Evolutionary conservation across 1,140 invertebrate genomes (phyloP), one percentile per base, ranked within the genome.

Genomic region (Drosophila equinoxialis): DNA sequence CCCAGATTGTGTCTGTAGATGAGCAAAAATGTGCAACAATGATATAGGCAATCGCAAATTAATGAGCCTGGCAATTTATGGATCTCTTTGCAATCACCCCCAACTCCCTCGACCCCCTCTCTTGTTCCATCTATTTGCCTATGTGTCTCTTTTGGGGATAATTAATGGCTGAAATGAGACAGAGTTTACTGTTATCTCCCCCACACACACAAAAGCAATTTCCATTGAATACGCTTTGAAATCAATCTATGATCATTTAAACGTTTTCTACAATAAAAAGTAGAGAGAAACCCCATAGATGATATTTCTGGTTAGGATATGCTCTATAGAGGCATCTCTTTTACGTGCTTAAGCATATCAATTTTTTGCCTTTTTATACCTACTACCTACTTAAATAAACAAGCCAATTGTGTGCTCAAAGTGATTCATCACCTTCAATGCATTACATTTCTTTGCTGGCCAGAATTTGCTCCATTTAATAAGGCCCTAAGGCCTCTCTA

Each of bases 21-120:
- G 45, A 23, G 45, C 45, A 70, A 71, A 71, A 71, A 70, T 60
- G 48, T 26, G 30, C 48, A 45, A 72, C 71, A 58, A 73, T 73
- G 59, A 72, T 23, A 20, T 51, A 23, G 45, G 17, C 45, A 51
- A 51, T 51, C 17, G 61, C 48, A 58, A 58, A 72, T 72, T 72
- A 73, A 73, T 72, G 59, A 73, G 69, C 55, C 60, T 33, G 37
- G 7, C 59, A 72, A 72, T 73, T 72, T 73, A 72, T 64, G 48
- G 71, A 13, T 23, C 10, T 33, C 17, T 65, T 72, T 51, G 45
- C 45, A 20, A 5, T 30, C 30, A 6, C 30, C 5, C 30, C 30
- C 14, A 5, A 37, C 45, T 26, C 23, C 3, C 23, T 48, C 14
- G 35, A 11, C 45, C 1, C 2, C 3, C 17, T 2, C 45, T 17